Conservation (phyloP, 1,140 invertebrate species). For the Sarcophaga bullata region DNA sequence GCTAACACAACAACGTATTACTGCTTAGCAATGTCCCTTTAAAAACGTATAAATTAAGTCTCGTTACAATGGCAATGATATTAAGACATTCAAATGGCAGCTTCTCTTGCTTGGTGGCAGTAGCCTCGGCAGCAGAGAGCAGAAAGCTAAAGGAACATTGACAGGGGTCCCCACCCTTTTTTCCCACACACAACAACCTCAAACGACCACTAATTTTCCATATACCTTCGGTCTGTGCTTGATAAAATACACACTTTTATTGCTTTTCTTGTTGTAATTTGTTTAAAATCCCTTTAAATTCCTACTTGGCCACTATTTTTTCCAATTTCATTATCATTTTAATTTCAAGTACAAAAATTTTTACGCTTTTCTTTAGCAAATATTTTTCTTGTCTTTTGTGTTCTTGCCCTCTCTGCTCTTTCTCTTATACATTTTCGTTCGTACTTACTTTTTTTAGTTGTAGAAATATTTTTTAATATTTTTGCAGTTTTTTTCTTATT, state of each 20-base stretch:
- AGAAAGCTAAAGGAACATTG: background rate
- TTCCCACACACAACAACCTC: background rate
- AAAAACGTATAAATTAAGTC: background rate
- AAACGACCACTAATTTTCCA: too few relatives aligned
- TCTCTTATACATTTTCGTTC: background rate
- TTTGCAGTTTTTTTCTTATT: background rate
- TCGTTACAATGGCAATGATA: too few relatives aligned
- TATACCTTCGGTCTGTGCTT: too few relatives aligned
- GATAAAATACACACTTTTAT: background rate
- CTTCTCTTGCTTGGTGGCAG: too few relatives aligned
- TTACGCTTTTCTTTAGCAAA: background rate
- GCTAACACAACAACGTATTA: background rate
- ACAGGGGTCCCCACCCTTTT: slow-evolving; percentile 32
- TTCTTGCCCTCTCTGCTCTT: background rate
- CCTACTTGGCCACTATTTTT: background rate
- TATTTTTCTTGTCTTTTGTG: background rate
- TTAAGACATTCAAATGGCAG: too few relatives aligned
- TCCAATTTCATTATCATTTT: background rate
- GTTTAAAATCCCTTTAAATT: too few relatives aligned
- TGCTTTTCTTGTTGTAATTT: background rate
- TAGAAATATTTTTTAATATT: background rate
- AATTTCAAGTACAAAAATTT: background rate
- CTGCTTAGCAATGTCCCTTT: background rate
- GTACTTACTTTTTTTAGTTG: background rate
- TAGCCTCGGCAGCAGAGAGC: background rate